These are phyloP conservation scores for Merops nubicus DNA, from an alignment of 2,113 vertebrate species.

Conservation along the genomic window DNA sequence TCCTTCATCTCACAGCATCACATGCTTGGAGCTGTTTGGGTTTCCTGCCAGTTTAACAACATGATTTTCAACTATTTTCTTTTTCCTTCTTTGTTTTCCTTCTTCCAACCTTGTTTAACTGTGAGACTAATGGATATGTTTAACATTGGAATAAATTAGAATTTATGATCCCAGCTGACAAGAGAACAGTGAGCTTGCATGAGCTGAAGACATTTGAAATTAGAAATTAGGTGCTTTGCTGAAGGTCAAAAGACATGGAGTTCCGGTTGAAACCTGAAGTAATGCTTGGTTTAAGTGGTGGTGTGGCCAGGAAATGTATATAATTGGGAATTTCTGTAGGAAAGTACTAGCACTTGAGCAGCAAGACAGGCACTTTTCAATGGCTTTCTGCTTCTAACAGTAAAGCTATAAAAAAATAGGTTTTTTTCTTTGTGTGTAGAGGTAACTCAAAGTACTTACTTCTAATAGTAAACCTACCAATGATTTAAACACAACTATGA, in stretches of 20 bases:
- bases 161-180: background rate
- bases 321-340: background rate
- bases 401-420: background rate
- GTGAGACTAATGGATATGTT: background rate
- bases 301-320: background rate
- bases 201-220: background rate
- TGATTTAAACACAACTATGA: background rate
- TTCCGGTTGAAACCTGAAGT: background rate
- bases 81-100: slow-evolving; percentile 8
- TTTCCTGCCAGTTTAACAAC: slow-evolving; percentile 7
- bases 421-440: background rate
- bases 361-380: background rate
- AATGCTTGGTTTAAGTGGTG: background rate
- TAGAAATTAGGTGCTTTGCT: background rate
- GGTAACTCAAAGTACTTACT: background rate
- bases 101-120: background rate
- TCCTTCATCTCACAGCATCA: background rate
- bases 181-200: background rate
- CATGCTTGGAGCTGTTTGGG: slow-evolving; percentile 8
- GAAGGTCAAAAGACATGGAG: background rate
- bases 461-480: background rate
- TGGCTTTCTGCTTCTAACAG: background rate
- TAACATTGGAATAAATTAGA: slow-evolving; percentile 18
- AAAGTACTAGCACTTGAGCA: background rate
- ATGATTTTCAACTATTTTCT: slow-evolving; percentile 6